Conservation (phyloP, 2,797 vertebrate genomes). For the Enteromius mattozi region DNA sequence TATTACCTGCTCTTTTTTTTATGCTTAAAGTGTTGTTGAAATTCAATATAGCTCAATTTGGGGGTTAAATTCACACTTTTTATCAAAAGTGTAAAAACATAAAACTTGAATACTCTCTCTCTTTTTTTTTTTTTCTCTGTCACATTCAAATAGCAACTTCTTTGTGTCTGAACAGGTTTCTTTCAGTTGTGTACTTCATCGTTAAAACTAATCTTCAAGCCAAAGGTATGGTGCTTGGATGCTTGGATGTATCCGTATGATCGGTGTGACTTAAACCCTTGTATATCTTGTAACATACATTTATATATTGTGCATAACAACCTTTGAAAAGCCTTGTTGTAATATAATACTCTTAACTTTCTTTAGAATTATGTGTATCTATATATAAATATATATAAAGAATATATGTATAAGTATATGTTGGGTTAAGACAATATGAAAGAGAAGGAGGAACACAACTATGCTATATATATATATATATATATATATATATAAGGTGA, state of each 20-base stretch:
- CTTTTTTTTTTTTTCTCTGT: slow-evolving; percentile 30
- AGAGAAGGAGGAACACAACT: slow-evolving; percentile 55
- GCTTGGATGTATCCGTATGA: slow-evolving; percentile 80
- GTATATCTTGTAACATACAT: slow-evolving; percentile 85
- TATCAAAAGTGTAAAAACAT: slow-evolving; percentile 58
- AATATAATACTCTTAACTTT: slow-evolving; percentile 76
- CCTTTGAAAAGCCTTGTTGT: slow-evolving; percentile 74
- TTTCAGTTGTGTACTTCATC: slow-evolving; percentile 72
- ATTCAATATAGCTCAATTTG: slow-evolving; percentile 39
- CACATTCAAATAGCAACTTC: slow-evolving; percentile 54
- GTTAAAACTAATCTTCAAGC: slow-evolving; percentile 81
- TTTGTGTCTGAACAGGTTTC: slow-evolving; percentile 55
- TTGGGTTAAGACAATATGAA: slow-evolving; percentile 68
- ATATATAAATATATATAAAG: slow-evolving; percentile 53
- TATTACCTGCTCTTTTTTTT: slow-evolving; percentile 65
- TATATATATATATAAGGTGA: slow-evolving; percentile 42
- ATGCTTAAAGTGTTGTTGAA: slow-evolving; percentile 58
- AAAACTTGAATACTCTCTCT: slow-evolving; percentile 70
- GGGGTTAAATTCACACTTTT: slow-evolving; percentile 56
- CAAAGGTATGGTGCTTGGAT: slow-evolving; percentile 82
- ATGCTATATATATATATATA: slow-evolving; percentile 44
- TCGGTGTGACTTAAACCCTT: slow-evolving; percentile 78
- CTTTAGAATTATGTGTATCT: slow-evolving; percentile 62
- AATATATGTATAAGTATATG: slow-evolving; percentile 43
- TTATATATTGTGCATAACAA: slow-evolving; percentile 82